Evolutionary conservation across 2,797 vertebrate genomes (phyloP).

Genomic region (Acropternis orthonyx): DNA sequence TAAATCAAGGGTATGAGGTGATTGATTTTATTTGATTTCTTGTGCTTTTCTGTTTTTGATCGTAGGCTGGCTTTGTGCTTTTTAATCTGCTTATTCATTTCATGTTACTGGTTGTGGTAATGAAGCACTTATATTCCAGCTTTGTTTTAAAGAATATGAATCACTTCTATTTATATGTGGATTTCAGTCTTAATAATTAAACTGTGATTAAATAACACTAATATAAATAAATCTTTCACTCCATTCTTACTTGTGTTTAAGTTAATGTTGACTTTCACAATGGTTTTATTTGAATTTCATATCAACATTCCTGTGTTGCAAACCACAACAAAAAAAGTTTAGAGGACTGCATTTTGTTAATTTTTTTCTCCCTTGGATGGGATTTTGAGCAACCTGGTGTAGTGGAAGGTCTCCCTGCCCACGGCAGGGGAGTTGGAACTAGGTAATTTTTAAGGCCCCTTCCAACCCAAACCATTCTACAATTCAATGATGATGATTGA

Average conservation of each 20-base stretch:
- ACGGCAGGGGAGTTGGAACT: not conserved
- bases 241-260: not conserved
- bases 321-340: not conserved
- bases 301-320: not conserved
- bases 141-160: conserved; percentile 17
- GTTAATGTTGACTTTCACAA: not conserved
- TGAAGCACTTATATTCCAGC: not conserved
- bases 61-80: not conserved
- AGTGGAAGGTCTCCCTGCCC: not conserved
- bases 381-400: not conserved
- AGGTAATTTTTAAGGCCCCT: not conserved
- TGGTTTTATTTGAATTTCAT: not conserved
- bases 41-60: conserved; percentile 8
- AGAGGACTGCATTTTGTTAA: not conserved
- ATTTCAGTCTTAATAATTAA: conserved; percentile 52
- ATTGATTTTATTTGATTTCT: conserved; percentile 51
- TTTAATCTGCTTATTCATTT: conserved; percentile 52
- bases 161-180: conserved; percentile 36
- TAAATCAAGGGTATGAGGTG: conserved; percentile 24
- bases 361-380: not conserved
- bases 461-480: not conserved
- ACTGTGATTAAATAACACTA: conserved; percentile 23
- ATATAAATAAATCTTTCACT: conserved; percentile 40
- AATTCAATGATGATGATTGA: not conserved
- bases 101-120: conserved; percentile 45